Evolutionary conservation across 1,140 invertebrate species (phyloP), one percentile per base, ranked within the genome.

Genomic region (Macrobrachium rosenbergii): DNA sequence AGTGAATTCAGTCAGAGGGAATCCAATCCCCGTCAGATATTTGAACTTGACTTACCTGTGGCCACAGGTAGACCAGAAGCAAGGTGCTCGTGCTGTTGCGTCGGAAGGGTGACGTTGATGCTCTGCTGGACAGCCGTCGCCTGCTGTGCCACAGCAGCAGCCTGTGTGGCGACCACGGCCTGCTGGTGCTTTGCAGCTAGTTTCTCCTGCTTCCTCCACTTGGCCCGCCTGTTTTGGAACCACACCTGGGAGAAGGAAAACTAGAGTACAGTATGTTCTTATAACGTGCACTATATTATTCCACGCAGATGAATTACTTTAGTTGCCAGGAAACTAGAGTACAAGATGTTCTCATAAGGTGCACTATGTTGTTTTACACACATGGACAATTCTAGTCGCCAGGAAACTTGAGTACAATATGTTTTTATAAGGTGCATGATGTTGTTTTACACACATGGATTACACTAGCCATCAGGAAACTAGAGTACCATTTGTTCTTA

Each of bases 161-260:
- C 76, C 7, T 76, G 67, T n/a, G 59, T 78, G 21, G 84, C 67
- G 5, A 76, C 84, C 52, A 78, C 84, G 16, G 84, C 77, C 19
- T 87, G 76, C 52, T 87, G 84, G 16, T 87, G 78, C 59, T 87
- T 87, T 6, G 59, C 77, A 10, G 72, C 79, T 45, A 87, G 98
- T 92, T 98, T 99, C 92, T 98, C 97, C 91, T 98, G 97, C 92
- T 98, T 98, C 37, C 97, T 94, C 91, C 98, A 97, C 92, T 98
- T 98, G 0, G 97, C 97, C 63, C 97, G 93, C 75, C 97, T 92
- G 91, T 98, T 98, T 93, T 98, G 97, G 91, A 98, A 98, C 97
- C 97, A 98, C 0, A 98, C 97, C 96, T 98, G 93, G 17, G 21
- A 14, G 52, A 52, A 23, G 37, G 19, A 0, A 43, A 5, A 2